Percentiles rank a stretch among this genome's conserved stretches.
These are phyloP conservation scores for Drosophila recens DNA, from an alignment of 2,888 invertebrate genomes.

Conservation along the genomic window DNA sequence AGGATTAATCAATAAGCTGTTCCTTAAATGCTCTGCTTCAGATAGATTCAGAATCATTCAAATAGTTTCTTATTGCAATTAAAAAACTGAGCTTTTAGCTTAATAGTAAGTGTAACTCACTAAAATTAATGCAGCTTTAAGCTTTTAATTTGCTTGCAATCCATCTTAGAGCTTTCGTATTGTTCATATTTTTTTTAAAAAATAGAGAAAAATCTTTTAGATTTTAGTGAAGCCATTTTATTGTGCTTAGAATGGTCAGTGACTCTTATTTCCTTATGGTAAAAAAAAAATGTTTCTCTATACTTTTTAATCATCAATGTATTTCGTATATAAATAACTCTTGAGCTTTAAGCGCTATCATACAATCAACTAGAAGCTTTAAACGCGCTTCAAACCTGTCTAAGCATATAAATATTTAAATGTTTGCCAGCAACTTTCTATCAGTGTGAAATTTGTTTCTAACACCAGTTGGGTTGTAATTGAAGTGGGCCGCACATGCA, in stretches of 20 bases:
- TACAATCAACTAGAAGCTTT: constrained; percentile 6
- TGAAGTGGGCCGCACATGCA: constrained; percentile 53
- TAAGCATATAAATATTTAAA: constrained; percentile 28
- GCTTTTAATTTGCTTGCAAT: neutral
- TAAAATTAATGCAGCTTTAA: neutral
- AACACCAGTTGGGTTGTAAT: constrained; percentile 59
- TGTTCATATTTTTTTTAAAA: too few species aligned
- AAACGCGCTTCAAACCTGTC: constrained; percentile 15
- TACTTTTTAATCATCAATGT: too few species aligned
- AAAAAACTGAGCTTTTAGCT: neutral
- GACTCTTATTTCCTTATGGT: neutral
- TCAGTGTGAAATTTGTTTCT: constrained; percentile 15
- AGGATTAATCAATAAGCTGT: neutral
- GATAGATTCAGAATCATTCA: neutral
- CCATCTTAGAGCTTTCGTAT: neutral
- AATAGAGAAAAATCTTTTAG: neutral
- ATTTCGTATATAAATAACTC: too few species aligned
- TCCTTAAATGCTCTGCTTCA: neutral
- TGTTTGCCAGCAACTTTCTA: constrained; percentile 8
- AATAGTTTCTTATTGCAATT: neutral
- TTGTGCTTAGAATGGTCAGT: neutral
- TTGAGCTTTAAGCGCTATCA: too few species aligned
- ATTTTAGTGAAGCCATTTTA: neutral
- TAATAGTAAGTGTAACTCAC: neutral
- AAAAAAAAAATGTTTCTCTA: too few species aligned